phyloP scores from a whole-genome alignment of 2,888 invertebrate genomes.

The Parnassius glacialis region DNA sequence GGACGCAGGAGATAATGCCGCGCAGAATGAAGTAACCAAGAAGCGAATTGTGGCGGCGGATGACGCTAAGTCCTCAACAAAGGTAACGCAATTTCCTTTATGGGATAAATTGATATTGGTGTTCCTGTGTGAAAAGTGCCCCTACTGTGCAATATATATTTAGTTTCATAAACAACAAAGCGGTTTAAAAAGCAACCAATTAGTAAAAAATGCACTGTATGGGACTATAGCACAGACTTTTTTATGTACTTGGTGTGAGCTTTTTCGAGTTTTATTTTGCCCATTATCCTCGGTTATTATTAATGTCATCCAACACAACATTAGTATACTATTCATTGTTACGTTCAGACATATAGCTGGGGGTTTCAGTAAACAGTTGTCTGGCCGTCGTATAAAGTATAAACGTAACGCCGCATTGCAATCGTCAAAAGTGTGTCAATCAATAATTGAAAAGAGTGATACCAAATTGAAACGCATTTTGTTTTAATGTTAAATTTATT shows the following conservation, averaged over 20 bases:
- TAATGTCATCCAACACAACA: conserved; percentile 11
- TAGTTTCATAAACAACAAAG: too few relatives aligned
- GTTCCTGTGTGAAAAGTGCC: conserved; percentile 19
- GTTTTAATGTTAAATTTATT: too few relatives aligned
- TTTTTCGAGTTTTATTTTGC: conserved; percentile 52
- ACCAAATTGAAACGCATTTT: too few relatives aligned
- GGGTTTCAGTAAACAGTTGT: too few relatives aligned
- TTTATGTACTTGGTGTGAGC: conserved; percentile 43
- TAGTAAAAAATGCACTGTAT: neutral
- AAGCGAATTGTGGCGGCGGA: conserved; percentile 63
- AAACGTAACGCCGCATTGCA: too few relatives aligned
- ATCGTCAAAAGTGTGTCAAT: too few relatives aligned
- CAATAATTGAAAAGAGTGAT: too few relatives aligned
- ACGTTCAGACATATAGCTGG: neutral
- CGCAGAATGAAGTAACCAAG: conserved; percentile 64
- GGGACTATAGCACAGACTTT: conserved; percentile 14
- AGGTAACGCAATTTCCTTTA: conserved; percentile 48
- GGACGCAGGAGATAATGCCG: conserved; percentile 66
- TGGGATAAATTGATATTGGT: conserved; percentile 1
- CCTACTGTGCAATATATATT: conserved; percentile 3
- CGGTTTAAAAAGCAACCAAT: too few relatives aligned
- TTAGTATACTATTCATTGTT: conserved; percentile 8
- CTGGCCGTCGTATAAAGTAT: too few relatives aligned
- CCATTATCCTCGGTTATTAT: conserved; percentile 29
- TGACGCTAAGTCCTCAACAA: conserved; percentile 58